Base-by-base conservation (phyloP, 2,797 vertebrate genomes). In the Linurgus olivaceus region DNA sequence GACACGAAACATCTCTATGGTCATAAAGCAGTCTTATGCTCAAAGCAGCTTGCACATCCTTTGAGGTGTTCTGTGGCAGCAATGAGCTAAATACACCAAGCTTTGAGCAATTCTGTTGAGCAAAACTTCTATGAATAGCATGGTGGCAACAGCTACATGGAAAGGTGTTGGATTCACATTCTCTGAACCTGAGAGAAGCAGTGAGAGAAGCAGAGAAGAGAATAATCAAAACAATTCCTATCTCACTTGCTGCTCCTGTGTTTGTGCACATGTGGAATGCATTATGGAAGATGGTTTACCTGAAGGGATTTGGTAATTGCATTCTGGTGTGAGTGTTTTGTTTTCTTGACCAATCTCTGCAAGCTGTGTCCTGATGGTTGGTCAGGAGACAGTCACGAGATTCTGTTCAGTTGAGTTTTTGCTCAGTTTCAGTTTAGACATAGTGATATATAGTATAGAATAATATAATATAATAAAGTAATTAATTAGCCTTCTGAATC, bases 1-100 rank as follows among this genome's bases (percentile, higher is more conserved):
- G 44, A 61, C 31, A 38, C 0, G 0, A 78, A 67, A 29, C 17
- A 25, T 8, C 29, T 70, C 40, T 19, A 11, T 1, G 1, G 33
- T 35, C 51, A 55, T 14, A 73, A 29, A 65, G 26, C 20, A 77
- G n/a, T 26, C 21, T 28, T 47, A 20, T 12, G 40, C 13, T 28
- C 33, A 28, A 40, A 61, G 26, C 15, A 85, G 33, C 28, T 21
- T 44, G 59, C 17, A 51, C 23, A n/a, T 35, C 28, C 31, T 70
- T 55, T 2, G 4, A 55, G 29, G 26, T 40, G 15, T 25, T 68
- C 61, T 31, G 15, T 2, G 13, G 47, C 47, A 63, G 6, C 57
- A 74, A 37, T 2, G 7, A 66, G 18, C 29, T 40, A 26, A 47
- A 73, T 29, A 47, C 5, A 24, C 31, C 16, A 48, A 45, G 5